phyloP scores from a whole-genome alignment of 2,888 invertebrate species.

The Acheta domesticus region DNA sequence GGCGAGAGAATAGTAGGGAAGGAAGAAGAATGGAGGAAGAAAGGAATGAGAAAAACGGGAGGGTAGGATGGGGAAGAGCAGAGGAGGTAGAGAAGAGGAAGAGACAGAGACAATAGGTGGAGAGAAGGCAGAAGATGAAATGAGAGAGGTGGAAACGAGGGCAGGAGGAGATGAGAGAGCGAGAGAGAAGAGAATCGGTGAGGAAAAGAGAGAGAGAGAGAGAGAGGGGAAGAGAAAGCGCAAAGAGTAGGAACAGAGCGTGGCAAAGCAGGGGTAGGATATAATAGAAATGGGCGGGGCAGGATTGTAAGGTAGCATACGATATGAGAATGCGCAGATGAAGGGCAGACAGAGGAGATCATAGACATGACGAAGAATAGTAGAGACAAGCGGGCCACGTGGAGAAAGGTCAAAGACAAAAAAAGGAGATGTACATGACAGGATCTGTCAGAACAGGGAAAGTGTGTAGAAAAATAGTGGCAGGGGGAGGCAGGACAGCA shows the following conservation, averaged over 20 bases:
- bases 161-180: not conserved
- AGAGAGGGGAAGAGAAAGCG: not conserved
- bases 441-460: not conserved
- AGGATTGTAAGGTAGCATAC: not conserved
- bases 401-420: not conserved
- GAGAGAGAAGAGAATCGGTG: not conserved
- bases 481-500: not conserved
- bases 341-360: too few species aligned
- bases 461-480: not conserved
- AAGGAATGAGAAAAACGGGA: not conserved
- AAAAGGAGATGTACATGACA: not conserved
- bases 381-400: too few species aligned
- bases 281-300: not conserved
- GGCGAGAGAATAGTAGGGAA: too few species aligned
- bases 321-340: too few species aligned
- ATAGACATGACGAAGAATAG: too few species aligned
- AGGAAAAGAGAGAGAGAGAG: too few species aligned
- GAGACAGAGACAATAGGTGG: too few species aligned
- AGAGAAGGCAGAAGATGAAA: too few species aligned
- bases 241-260: not conserved
- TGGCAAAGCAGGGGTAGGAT: not conserved
- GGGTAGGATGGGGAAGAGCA: not conserved
- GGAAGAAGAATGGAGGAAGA: too few species aligned
- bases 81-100: not conserved
- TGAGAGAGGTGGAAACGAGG: too few species aligned